These are phyloP conservation scores for Myotis vivesi DNA, from an alignment of 2,797 vertebrate genomes.

Conservation along the genomic window DNA sequence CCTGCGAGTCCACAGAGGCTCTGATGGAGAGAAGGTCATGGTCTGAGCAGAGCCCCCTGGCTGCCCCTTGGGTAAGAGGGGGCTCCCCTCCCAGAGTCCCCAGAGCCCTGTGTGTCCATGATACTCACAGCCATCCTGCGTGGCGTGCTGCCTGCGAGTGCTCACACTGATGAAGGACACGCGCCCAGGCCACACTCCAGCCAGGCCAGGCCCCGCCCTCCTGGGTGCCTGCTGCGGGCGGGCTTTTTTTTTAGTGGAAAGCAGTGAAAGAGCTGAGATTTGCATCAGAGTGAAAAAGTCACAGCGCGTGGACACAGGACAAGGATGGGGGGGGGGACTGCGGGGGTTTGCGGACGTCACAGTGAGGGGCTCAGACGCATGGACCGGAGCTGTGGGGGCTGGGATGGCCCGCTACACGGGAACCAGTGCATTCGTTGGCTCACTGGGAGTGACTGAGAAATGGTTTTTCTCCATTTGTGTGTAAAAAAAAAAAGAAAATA, in stretches of 20 bases:
- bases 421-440: fast-evolving
- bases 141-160: too few species aligned
- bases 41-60: not conserved
- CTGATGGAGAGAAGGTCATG: not conserved
- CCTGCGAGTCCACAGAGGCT: not conserved
- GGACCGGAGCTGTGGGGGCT: fast-evolving
- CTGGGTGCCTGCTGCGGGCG: fast-evolving
- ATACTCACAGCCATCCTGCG: fast-evolving
- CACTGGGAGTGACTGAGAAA: fast-evolving
- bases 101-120: fast-evolving
- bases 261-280: not conserved
- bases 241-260: not conserved
- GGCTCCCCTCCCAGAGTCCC: too few species aligned
- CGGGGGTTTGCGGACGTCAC: fast-evolving
- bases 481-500: not conserved
- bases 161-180: not conserved
- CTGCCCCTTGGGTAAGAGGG: fast-evolving
- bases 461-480: fast-evolving
- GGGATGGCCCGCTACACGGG: fast-evolving
- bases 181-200: too few species aligned
- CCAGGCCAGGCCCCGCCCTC: too few species aligned
- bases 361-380: fast-evolving
- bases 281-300: not conserved
- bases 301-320: fast-evolving
- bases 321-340: fast-evolving